phyloP scores from a whole-genome alignment of 2,113 vertebrate species.

The Phoxinus phoxinus region DNA sequence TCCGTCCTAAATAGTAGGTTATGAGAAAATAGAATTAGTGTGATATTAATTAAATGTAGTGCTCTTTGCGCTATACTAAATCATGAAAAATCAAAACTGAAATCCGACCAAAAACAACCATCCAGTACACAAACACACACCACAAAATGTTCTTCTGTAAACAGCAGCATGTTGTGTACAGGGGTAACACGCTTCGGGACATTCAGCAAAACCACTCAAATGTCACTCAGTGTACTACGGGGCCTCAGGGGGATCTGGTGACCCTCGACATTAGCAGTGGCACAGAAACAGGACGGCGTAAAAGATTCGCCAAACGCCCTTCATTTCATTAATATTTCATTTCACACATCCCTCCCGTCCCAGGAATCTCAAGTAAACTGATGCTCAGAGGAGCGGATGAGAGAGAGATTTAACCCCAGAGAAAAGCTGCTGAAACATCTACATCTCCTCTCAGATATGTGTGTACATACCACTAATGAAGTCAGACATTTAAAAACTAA shows the following conservation, averaged over 20 bases:
- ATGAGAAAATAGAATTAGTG: no score
- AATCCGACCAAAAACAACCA: neutral
- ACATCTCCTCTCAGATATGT: neutral
- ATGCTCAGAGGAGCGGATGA: neutral
- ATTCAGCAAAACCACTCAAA: constrained; percentile 30
- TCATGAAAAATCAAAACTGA: no score
- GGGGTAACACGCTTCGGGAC: constrained; percentile 12
- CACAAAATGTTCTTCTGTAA: constrained; percentile 22
- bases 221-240: constrained; percentile 27
- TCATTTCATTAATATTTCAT: constrained; percentile 38
- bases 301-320: constrained; percentile 33
- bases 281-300: constrained; percentile 65
- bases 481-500: neutral
- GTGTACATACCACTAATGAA: constrained; percentile 24
- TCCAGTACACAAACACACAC: neutral
- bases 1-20: no score
- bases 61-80: no score
- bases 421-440: constrained; percentile 24
- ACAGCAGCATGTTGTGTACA: constrained; percentile 3
- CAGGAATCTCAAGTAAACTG: constrained; percentile 12
- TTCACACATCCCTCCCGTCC: constrained; percentile 20
- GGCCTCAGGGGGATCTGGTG: constrained; percentile 62
- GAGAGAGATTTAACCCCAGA: constrained; percentile 31
- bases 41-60: no score
- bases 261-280: constrained; percentile 69